Conservation (phyloP, 92 coral and sea anemone species). For the Ricordea florida region DNA sequence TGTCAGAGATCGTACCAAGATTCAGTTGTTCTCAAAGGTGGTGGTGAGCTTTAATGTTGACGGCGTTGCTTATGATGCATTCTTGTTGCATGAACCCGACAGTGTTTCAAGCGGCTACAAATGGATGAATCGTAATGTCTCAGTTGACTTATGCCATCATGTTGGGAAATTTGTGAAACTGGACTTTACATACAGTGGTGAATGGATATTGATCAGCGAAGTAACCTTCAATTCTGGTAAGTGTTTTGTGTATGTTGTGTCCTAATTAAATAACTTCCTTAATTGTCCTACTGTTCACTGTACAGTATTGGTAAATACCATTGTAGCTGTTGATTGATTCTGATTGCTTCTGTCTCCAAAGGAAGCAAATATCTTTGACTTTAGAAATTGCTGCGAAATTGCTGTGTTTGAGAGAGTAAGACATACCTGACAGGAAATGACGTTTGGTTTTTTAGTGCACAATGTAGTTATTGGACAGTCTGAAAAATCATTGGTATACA, state of each 20-base stretch:
- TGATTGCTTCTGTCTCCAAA: too few relatives aligned
- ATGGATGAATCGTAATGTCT: conserved; percentile 64
- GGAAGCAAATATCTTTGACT: too few relatives aligned
- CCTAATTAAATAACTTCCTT: too few relatives aligned
- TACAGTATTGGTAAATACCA: too few relatives aligned
- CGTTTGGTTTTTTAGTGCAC: too few relatives aligned
- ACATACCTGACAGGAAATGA: too few relatives aligned
- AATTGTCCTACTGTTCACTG: too few relatives aligned
- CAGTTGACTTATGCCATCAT: conserved; percentile 79
- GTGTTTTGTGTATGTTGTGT: not conserved
- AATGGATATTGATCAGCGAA: conserved; percentile 90
- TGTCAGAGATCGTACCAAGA: conserved; percentile 43
- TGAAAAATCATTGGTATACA: too few relatives aligned
- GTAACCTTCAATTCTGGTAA: conserved; percentile 80
- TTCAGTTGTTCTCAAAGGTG: conserved; percentile 62
- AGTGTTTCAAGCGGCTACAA: conserved; percentile 35
- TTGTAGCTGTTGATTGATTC: too few relatives aligned
- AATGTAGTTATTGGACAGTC: too few relatives aligned
- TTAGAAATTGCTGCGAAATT: too few relatives aligned
- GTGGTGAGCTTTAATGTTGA: conserved; percentile 41
- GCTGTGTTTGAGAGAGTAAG: too few relatives aligned
- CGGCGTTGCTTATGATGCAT: conserved; percentile 9
- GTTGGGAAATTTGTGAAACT: conserved; percentile 49
- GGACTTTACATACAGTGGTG: conserved; percentile 60
- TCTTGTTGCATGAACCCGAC: conserved; percentile 14